These are phyloP conservation scores for Prosapia bicincta DNA, from an alignment of 2,888 invertebrate species.

Conservation along the genomic window DNA sequence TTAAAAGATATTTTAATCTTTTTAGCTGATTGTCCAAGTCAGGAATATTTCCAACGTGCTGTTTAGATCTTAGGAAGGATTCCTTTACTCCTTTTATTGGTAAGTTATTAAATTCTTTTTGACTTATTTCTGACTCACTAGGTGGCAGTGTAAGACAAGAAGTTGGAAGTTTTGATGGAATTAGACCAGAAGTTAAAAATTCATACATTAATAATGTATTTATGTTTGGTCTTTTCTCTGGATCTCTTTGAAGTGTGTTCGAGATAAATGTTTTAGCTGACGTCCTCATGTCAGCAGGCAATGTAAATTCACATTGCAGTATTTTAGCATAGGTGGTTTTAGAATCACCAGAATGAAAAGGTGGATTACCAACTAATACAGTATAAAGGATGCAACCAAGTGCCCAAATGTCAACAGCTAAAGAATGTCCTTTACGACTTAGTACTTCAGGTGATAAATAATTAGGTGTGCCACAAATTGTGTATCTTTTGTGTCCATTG, in stretches of 20 bases:
- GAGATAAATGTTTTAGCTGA: slow-evolving; percentile 16
- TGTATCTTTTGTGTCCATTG: slow-evolving; percentile 9
- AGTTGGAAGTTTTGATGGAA: slow-evolving; percentile 7
- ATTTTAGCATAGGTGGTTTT: slow-evolving; percentile 17
- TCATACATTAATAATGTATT: not conserved
- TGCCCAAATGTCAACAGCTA: slow-evolving; percentile 26
- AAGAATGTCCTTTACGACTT: slow-evolving; percentile 16
- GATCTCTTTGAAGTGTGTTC: slow-evolving; percentile 14
- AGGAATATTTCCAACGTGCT: not conserved
- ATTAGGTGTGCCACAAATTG: slow-evolving; percentile 27
- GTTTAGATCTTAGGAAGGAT: not conserved
- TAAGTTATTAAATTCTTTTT: not conserved
- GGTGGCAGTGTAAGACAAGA: slow-evolving; percentile 8
- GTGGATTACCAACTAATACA: slow-evolving; percentile 21
- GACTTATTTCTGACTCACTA: not conserved
- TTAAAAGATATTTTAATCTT: not conserved
- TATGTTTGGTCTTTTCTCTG: slow-evolving; percentile 16
- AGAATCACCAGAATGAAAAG: slow-evolving; percentile 13
- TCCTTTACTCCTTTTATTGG: not conserved
- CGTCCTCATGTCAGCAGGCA: not conserved
- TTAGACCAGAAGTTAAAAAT: slow-evolving; percentile 9
- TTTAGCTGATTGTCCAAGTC: not conserved
- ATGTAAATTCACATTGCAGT: slow-evolving; percentile 12
- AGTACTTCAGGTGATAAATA: slow-evolving; percentile 28
- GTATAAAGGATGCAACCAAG: slow-evolving; percentile 26